phyloP scores from a whole-genome alignment of 2,113 vertebrate species.

The Cryptomyrus ogoouensis region DNA sequence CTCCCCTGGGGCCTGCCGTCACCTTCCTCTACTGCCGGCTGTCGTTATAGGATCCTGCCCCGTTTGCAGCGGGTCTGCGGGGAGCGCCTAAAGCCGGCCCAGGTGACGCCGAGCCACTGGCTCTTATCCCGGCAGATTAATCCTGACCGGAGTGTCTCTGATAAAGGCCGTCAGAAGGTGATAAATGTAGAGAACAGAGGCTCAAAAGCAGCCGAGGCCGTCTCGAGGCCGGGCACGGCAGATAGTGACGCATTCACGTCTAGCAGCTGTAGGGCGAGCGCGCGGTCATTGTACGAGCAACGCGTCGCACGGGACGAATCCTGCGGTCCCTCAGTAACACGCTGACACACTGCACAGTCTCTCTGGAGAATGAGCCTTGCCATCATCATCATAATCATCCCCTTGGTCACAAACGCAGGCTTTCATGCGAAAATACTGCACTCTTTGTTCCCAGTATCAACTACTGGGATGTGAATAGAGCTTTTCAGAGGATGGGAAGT shows the following conservation, averaged over 20 bases:
- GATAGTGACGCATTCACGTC: background rate
- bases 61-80: background rate
- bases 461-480: background rate
- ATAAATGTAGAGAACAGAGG: background rate
- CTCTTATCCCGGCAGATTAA: background rate
- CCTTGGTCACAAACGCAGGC: background rate
- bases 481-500: background rate
- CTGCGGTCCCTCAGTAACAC: background rate
- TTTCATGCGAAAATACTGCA: conserved; percentile 2
- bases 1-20: background rate
- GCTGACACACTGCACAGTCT: background rate
- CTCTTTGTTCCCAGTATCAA: background rate
- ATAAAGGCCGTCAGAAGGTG: background rate
- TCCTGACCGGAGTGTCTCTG: background rate
- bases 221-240: background rate
- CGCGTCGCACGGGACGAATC: background rate
- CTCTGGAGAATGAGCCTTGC: background rate
- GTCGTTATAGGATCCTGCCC: background rate
- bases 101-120: background rate
- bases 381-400: background rate
- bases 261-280: background rate
- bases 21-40: background rate
- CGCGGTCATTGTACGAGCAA: background rate
- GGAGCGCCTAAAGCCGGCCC: background rate
- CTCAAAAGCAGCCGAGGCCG: background rate